A percentile compares a stretch with the other conserved stretches of the same genome.
phyloP scores from a whole-genome alignment of 2,113 vertebrate genomes.

The Phalacrocorax carbo region DNA sequence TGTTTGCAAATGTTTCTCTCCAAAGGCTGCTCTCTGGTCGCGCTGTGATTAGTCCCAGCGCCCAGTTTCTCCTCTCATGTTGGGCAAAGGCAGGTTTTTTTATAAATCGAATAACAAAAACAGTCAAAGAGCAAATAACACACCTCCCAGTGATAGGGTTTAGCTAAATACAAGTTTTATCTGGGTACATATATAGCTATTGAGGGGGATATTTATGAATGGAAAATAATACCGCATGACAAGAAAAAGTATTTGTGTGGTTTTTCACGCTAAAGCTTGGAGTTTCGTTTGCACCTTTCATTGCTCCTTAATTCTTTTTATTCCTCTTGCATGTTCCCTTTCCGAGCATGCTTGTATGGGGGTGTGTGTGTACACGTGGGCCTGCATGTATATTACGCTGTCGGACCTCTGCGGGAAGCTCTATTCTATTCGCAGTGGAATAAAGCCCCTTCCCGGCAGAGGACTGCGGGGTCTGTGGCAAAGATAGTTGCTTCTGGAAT shows the following conservation, averaged over 20 bases:
- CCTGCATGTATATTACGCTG: slow-evolving; percentile 22
- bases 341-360: neutral
- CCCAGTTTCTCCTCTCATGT: neutral
- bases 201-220: slow-evolving; percentile 30
- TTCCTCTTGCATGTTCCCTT: neutral
- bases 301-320: neutral
- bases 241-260: neutral
- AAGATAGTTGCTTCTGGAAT: neutral
- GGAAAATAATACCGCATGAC: slow-evolving; percentile 11
- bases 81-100: neutral
- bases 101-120: neutral
- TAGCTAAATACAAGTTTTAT: slow-evolving; percentile 52
- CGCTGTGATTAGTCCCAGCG: neutral
- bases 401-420: slow-evolving; percentile 20
- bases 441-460: neutral
- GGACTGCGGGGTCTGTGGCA: neutral
- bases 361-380: neutral
- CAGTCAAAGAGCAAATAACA: slow-evolving; percentile 27
- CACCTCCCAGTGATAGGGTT: neutral
- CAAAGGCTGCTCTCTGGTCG: neutral
- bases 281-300: slow-evolving; percentile 13
- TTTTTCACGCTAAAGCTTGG: neutral
- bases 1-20: neutral
- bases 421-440: neutral
- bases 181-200: slow-evolving; percentile 31